These are phyloP conservation scores for Melitaea cinxia DNA, from an alignment of 1,140 invertebrate genomes.

Conservation along the genomic window DNA sequence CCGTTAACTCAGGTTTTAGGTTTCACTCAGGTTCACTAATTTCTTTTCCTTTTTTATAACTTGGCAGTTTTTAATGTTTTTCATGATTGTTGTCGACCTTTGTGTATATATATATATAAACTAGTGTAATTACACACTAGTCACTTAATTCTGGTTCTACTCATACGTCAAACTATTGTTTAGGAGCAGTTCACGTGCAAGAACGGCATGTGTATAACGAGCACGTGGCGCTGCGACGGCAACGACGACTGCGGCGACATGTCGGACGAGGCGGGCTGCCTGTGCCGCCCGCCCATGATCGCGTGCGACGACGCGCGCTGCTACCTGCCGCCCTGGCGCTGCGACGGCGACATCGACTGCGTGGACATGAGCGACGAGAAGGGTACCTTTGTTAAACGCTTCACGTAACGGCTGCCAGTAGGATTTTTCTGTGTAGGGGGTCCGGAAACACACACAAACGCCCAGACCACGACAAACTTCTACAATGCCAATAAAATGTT, in stretches of 20 bases:
- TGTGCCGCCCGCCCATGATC: conserved; percentile 86
- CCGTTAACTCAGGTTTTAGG: too few relatives aligned
- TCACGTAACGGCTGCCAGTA: too few relatives aligned
- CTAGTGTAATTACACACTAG: too few relatives aligned
- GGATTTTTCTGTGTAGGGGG: too few relatives aligned
- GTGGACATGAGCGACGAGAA: conserved; percentile 83
- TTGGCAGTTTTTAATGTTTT: too few relatives aligned
- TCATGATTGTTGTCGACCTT: too few relatives aligned
- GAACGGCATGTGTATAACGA: conserved; percentile 85
- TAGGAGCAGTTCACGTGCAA: conserved; percentile 85
- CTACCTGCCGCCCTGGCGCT: conserved; percentile 82
- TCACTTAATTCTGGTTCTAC: neutral
- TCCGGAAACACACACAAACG: too few relatives aligned
- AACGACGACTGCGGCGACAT: conserved; percentile 94
- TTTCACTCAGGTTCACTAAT: too few relatives aligned
- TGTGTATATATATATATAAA: too few relatives aligned
- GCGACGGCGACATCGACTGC: conserved; percentile 87
- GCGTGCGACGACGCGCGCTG: conserved; percentile 86
- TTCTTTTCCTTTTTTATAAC: too few relatives aligned
- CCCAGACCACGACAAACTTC: too few relatives aligned
- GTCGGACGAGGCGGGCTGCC: conserved; percentile 95
- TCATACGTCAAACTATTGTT: neutral
- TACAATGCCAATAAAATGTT: too few relatives aligned
- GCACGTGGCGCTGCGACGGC: conserved; percentile 92
- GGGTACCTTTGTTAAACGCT: conserved; percentile 35